These are phyloP conservation scores for Ptychoptera albimana DNA, from an alignment of 2,888 invertebrate species.

Conservation along the genomic window DNA sequence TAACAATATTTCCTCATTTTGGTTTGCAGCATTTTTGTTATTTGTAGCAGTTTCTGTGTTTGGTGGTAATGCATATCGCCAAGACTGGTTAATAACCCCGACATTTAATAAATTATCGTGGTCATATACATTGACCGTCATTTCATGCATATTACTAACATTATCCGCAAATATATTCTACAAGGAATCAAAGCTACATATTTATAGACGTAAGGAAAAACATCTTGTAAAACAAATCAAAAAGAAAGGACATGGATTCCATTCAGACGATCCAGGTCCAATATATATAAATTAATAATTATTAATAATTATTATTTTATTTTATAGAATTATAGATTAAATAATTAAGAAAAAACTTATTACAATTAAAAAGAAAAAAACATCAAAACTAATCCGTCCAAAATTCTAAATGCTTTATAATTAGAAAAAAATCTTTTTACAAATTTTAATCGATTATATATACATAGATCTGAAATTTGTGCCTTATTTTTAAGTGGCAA, in stretches of 20 bases:
- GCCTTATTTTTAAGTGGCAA: too few species aligned
- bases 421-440: too few species aligned
- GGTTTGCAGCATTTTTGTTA: slow-evolving; percentile 50
- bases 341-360: too few species aligned
- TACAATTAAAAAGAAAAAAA: too few species aligned
- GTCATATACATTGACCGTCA: slow-evolving; percentile 78
- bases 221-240: slow-evolving; percentile 86
- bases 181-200: slow-evolving; percentile 56
- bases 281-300: slow-evolving; percentile 28
- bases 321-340: too few species aligned
- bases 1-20: too few species aligned
- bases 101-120: slow-evolving; percentile 88
- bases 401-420: too few species aligned
- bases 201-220: slow-evolving; percentile 57
- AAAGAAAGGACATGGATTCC: slow-evolving; percentile 42
- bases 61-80: slow-evolving; percentile 73
- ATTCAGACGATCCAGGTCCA: slow-evolving; percentile 34
- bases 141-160: slow-evolving; percentile 53
- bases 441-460: too few species aligned
- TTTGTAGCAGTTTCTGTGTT: slow-evolving; percentile 74
- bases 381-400: too few species aligned
- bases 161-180: slow-evolving; percentile 54
- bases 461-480: too few species aligned
- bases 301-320: slow-evolving; percentile 21
- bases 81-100: slow-evolving; percentile 88